Conservation (phyloP, 2,888 invertebrate genomes). For the Anaspis maculata region DNA sequence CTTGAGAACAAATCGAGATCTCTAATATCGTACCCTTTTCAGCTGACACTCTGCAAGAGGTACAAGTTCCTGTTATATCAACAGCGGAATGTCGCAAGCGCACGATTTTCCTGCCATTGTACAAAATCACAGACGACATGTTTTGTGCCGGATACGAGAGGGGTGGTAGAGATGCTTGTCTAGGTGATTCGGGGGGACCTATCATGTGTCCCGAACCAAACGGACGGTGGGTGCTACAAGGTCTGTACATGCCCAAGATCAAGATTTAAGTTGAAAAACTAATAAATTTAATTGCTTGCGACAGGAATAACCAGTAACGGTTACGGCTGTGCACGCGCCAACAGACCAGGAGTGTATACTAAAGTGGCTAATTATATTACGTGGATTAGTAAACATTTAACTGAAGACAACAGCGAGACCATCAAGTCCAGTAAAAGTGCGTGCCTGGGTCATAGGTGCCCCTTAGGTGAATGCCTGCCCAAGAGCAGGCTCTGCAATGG, state of each 20-base stretch:
- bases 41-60: constrained; percentile 79
- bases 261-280: constrained; percentile 1
- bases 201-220: constrained; percentile 63
- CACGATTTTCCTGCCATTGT: constrained; percentile 65
- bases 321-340: constrained; percentile 70
- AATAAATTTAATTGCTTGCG: too few species aligned
- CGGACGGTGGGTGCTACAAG: constrained; percentile 34
- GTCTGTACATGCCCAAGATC: too few species aligned
- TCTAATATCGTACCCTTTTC: neutral
- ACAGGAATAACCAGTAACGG: constrained; percentile 73
- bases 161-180: constrained; percentile 71
- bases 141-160: constrained; percentile 74
- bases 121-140: constrained; percentile 73
- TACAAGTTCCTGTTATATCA: constrained; percentile 69
- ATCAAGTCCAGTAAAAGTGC: constrained; percentile 22
- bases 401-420: constrained; percentile 16
- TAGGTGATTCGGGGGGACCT: constrained; percentile 74
- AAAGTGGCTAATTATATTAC: constrained; percentile 66
- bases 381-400: constrained; percentile 58
- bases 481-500: constrained; percentile 67
- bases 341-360: constrained; percentile 73
- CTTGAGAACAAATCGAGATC: neutral
- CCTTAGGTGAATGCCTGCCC: constrained; percentile 66
- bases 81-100: constrained; percentile 67
- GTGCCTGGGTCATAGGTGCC: constrained; percentile 66